These are phyloP conservation scores for Blomia tropicalis DNA, from an alignment of 2,888 invertebrate genomes.

Conservation along the genomic window DNA sequence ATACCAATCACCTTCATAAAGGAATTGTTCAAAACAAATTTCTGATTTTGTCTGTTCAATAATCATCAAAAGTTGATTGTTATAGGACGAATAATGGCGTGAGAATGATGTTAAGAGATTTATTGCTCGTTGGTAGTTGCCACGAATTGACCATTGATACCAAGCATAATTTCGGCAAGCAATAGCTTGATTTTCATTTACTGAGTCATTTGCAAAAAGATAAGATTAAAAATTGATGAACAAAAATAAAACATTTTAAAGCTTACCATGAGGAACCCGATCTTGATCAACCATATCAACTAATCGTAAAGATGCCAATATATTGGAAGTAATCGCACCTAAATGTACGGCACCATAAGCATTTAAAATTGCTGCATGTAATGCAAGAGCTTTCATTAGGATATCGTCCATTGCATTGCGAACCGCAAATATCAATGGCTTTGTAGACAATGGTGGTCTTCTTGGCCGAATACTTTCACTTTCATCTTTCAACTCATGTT, in stretches of 20 bases:
- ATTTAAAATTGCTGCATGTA: conserved; percentile 17
- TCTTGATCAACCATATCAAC: conserved; percentile 25
- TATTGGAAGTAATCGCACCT: conserved; percentile 19
- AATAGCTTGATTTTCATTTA: conserved; percentile 25
- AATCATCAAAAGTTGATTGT: conserved; percentile 17
- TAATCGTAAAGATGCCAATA: conserved; percentile 20
- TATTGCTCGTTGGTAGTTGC: conserved; percentile 14
- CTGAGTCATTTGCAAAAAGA: no score
- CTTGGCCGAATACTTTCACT: background rate
- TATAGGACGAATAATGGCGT: background rate
- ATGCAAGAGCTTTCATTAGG: conserved; percentile 20
- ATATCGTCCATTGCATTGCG: conserved; percentile 23
- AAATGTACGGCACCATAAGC: conserved; percentile 23
- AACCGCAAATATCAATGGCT: conserved; percentile 22
- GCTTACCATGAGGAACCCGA: conserved; percentile 17
- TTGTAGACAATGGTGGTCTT: conserved; percentile 3
- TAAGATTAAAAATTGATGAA: no score
- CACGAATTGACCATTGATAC: conserved; percentile 22
- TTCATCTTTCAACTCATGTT: background rate
- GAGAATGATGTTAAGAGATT: conserved; percentile 17
- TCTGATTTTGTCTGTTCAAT: conserved; percentile 24
- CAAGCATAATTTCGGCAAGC: conserved; percentile 23
- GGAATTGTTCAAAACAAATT: conserved; percentile 23
- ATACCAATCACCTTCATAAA: conserved; percentile 22
- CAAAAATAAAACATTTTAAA: no score